Conservation (phyloP, 2,888 invertebrate genomes). For the Artemia sinica region DNA sequence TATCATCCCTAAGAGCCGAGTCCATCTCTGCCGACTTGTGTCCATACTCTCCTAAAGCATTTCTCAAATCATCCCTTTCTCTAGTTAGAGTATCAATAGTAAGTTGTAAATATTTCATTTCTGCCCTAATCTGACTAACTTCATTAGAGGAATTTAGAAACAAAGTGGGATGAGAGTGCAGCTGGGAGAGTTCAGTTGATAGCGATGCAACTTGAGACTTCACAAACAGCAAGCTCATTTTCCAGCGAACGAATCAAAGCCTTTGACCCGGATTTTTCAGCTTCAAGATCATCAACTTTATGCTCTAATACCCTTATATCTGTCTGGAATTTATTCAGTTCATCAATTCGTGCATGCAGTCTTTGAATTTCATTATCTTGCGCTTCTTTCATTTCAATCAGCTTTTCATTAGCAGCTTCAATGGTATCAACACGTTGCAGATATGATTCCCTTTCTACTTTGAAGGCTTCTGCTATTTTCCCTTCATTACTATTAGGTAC, state of each 20-base stretch:
- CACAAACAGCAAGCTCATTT: slow-evolving; percentile 1
- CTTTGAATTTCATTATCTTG: slow-evolving; percentile 56
- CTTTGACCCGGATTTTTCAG: not conserved
- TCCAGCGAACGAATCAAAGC: not conserved
- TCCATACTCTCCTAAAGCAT: not conserved
- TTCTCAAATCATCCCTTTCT: not conserved
- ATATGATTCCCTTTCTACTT: slow-evolving; percentile 48
- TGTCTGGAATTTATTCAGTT: slow-evolving; percentile 34
- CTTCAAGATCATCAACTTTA: not conserved
- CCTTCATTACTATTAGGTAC: slow-evolving; percentile 34
- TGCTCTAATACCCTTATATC: not conserved
- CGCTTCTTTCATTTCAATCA: slow-evolving; percentile 61
- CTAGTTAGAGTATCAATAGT: not conserved
- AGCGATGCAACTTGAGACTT: slow-evolving; percentile 1
- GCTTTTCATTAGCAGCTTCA: slow-evolving; percentile 52
- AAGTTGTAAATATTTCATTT: not conserved
- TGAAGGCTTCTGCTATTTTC: slow-evolving; percentile 42
- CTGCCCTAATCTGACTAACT: not conserved
- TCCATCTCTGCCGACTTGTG: not conserved
- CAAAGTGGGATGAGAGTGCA: slow-evolving; percentile 2
- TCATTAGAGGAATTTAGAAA: not conserved
- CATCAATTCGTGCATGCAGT: slow-evolving; percentile 51
- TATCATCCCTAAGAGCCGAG: slow-evolving; percentile 2
- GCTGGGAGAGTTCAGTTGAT: not conserved
- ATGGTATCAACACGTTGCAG: slow-evolving; percentile 53